Percentiles rank a stretch among this genome's conserved stretches.
Conservation (phyloP, 1,140 invertebrate species). For the Drosophila ironensis region DNA sequence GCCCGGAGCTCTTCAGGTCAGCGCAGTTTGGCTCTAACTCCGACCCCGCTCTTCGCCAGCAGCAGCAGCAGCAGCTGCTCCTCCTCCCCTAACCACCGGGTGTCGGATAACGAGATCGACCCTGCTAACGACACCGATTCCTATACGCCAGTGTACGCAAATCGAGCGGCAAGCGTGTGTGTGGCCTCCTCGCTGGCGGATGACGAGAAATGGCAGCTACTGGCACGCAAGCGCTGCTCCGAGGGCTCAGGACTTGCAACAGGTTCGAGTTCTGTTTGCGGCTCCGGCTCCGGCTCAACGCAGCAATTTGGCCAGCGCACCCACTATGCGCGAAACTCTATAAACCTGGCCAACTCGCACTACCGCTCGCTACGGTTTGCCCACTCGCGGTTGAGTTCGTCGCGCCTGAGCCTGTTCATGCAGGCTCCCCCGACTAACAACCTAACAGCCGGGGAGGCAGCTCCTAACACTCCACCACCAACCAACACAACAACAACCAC, state of each 20-base stretch:
- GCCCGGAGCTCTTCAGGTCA: conserved; percentile 75
- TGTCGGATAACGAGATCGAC: conserved; percentile 31
- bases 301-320: conserved; percentile 68
- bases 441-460: conserved; percentile 21
- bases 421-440: conserved; percentile 58
- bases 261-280: not conserved
- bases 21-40: conserved; percentile 76
- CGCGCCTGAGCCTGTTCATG: conserved; percentile 73
- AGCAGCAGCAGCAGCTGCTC: conserved; percentile 40
- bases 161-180: conserved; percentile 70
- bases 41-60: conserved; percentile 69
- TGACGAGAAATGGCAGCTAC: conserved; percentile 79
- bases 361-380: conserved; percentile 78
- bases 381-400: conserved; percentile 75
- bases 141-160: conserved; percentile 77
- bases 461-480: conserved; percentile 14
- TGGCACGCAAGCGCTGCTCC: conserved; percentile 74
- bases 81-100: conserved; percentile 46
- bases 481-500: conserved; percentile 31
- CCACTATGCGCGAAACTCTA: conserved; percentile 76
- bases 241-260: conserved; percentile 45
- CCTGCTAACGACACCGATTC: conserved; percentile 53
- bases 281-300: not conserved
- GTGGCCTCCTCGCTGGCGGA: conserved; percentile 72
- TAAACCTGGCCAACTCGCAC: conserved; percentile 77